Evolutionary conservation across 2,113 vertebrate species (phyloP).

Genomic region (Gymnobelideus leadbeateri): DNA sequence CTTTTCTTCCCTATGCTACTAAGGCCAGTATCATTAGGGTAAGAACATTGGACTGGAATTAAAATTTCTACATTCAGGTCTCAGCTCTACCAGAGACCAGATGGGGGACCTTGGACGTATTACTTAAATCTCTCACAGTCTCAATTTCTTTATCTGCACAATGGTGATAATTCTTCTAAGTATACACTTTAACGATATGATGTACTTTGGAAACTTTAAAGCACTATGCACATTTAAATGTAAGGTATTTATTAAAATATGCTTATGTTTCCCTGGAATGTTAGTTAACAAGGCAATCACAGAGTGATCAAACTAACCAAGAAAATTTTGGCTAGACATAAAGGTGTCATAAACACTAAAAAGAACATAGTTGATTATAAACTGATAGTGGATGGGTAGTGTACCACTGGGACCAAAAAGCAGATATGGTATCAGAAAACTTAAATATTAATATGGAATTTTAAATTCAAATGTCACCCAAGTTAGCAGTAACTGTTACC

Average conservation of each 20-base stretch:
- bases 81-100: not conserved
- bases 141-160: not conserved
- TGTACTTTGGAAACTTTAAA: not conserved
- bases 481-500: too few species aligned
- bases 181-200: not conserved
- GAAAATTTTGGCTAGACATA: not conserved
- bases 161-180: not conserved
- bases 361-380: not conserved
- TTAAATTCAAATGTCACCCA: too few species aligned
- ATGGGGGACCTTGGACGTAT: not conserved
- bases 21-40: not conserved
- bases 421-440: too few species aligned
- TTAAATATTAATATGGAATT: too few species aligned
- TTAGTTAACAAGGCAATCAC: not conserved
- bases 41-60: not conserved
- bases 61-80: not conserved
- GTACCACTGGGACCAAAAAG: not conserved
- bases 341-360: not conserved
- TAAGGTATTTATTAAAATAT: not conserved
- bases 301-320: not conserved
- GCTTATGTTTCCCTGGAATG: not conserved
- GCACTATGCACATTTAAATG: not conserved
- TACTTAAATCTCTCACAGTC: not conserved
- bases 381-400: not conserved
- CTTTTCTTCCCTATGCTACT: not conserved